Evolutionary conservation across 2,888 invertebrate species (phyloP).

Genomic region (Rhodophaea formosa): DNA sequence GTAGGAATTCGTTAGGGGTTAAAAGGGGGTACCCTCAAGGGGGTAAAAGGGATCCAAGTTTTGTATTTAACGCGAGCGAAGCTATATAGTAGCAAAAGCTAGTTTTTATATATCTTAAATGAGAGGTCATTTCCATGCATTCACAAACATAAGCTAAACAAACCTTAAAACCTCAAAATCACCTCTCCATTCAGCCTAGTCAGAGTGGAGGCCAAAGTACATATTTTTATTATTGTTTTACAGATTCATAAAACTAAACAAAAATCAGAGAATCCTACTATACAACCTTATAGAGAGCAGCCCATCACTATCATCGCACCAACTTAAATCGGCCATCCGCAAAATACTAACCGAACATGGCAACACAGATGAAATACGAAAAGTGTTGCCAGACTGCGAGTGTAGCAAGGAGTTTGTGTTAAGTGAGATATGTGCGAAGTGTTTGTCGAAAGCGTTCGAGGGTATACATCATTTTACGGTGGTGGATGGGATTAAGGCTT

Average conservation of each 20-base stretch:
- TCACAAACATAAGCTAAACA: too few species aligned
- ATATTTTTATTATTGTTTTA: conserved; percentile 26
- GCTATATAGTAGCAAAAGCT: too few species aligned
- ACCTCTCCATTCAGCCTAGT: too few species aligned
- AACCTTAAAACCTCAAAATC: too few species aligned
- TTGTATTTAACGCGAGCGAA: too few species aligned
- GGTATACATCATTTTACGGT: conserved; percentile 56
- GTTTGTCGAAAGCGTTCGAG: conserved; percentile 60
- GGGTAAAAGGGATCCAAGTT: too few species aligned
- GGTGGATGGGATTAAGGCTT: conserved; percentile 65
- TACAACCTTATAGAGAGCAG: conserved; percentile 66
- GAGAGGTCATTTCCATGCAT: too few species aligned
- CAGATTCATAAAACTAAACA: conserved; percentile 59
- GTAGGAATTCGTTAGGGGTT: too few species aligned
- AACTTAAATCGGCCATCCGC: conserved; percentile 61
- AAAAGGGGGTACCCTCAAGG: too few species aligned
- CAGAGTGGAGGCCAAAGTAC: too few species aligned
- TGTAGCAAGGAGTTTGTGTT: conserved; percentile 54
- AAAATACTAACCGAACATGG: conserved; percentile 65
- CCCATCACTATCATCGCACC: conserved; percentile 51
- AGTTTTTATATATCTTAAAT: too few species aligned
- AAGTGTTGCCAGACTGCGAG: conserved; percentile 44
- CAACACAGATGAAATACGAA: conserved; percentile 49
- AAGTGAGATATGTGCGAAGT: conserved; percentile 60
- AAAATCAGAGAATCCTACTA: conserved; percentile 61